A percentile compares a stretch with the other conserved stretches of the same genome.
phyloP scores from a whole-genome alignment of 2,113 vertebrate genomes.

The Tor tambroides region DNA sequence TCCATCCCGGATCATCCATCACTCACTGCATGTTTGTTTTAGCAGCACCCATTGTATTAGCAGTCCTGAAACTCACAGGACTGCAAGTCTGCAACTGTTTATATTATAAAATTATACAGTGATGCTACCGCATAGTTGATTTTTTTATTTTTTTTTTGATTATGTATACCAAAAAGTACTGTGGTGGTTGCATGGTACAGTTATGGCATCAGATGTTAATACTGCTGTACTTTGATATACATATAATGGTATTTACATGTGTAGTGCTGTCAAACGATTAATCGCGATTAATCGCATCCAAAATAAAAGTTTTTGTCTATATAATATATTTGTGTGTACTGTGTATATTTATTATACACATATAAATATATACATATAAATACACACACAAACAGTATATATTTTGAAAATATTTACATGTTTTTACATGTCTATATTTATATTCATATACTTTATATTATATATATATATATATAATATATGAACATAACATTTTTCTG shows the following conservation, averaged over 20 bases:
- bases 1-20: conserved; percentile 67
- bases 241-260: background rate
- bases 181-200: background rate
- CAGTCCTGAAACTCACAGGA: background rate
- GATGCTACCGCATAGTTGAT: background rate
- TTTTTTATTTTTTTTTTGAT: background rate
- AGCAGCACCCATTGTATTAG: background rate
- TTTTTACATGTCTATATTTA: no score
- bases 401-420: no score
- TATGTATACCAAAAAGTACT: background rate
- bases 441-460: no score
- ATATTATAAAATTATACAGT: background rate
- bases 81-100: background rate
- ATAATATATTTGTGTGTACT: no score
- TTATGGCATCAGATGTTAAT: background rate
- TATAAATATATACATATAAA: no score
- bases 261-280: no score
- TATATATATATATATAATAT: no score
- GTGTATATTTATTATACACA: no score
- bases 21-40: conserved; percentile 35
- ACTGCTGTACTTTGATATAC: background rate
- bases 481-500: no score
- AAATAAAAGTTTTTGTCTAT: no score
- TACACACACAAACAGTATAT: no score
- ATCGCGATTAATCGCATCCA: no score